These are phyloP conservation scores for Pristionchus pacificus DNA, from an alignment of 1,140 invertebrate species.

Conservation along the genomic window DNA sequence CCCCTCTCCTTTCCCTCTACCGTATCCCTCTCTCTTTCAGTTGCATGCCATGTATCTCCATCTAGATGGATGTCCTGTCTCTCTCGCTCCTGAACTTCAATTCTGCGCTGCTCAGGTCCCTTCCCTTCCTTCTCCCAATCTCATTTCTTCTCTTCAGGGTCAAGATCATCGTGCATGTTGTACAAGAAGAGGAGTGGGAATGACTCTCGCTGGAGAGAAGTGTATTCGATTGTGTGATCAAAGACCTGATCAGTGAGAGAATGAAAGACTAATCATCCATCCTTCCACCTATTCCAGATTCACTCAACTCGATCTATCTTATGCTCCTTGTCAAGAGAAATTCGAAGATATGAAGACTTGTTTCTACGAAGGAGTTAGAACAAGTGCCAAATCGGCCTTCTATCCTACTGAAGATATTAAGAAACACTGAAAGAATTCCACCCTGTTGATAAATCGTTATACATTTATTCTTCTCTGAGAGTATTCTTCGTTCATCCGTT, in stretches of 20 bases:
- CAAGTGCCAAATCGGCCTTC: neutral
- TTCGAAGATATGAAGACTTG: constrained; percentile 33
- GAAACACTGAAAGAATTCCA: neutral
- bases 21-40: constrained; percentile 6
- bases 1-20: neutral
- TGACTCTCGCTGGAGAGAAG: constrained; percentile 26
- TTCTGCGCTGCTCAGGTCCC: constrained; percentile 29
- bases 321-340: constrained; percentile 29
- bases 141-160: neutral
- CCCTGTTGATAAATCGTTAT: too few species aligned
- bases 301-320: constrained; percentile 29
- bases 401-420: too few species aligned
- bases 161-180: constrained; percentile 15
- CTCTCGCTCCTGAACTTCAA: constrained; percentile 28
- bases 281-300: constrained; percentile 4
- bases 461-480: too few species aligned
- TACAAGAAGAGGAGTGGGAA: constrained; percentile 9
- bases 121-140: neutral
- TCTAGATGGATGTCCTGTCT: constrained; percentile 16
- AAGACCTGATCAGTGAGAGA: constrained; percentile 22
- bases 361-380: constrained; percentile 28
- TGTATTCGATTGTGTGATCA: constrained; percentile 31
- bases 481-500: too few species aligned
- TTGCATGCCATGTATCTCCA: constrained; percentile 26
- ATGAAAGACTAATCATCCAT: neutral